phyloP scores from a whole-genome alignment of 2,113 vertebrate species.

The Puffinus mauretanicus region DNA sequence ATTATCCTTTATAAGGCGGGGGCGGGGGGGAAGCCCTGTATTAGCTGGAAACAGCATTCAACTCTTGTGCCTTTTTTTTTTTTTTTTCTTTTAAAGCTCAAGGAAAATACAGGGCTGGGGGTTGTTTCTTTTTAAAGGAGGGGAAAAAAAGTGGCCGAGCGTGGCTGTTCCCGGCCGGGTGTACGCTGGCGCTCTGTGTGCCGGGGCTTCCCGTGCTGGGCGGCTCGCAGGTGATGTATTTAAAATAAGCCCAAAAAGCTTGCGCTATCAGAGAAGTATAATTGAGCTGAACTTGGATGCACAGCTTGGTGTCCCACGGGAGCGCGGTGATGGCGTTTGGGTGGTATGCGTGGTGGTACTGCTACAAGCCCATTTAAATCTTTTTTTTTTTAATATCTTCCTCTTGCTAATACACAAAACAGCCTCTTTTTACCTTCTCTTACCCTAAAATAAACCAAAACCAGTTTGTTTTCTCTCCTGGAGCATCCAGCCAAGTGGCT shows the following conservation, averaged over 20 bases:
- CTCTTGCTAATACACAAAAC: not conserved
- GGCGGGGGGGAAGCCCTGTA: not conserved
- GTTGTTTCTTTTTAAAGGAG: not conserved
- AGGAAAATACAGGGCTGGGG: not conserved
- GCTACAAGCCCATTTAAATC: not conserved
- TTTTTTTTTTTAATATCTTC: not conserved
- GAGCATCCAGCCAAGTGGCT: not conserved
- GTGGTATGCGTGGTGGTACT: not conserved
- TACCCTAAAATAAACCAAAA: not conserved
- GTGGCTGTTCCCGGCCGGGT: not conserved
- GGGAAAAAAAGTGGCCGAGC: fast-evolving
- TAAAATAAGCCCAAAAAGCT: not conserved
- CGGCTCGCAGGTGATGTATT: not conserved
- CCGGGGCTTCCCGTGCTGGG: not conserved
- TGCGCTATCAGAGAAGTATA: not conserved
- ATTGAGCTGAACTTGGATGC: not conserved
- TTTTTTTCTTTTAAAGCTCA: not conserved
- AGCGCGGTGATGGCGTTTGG: not conserved
- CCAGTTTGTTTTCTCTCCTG: not conserved
- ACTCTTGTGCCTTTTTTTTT: not conserved
- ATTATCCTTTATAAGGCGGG: constrained; percentile 52
- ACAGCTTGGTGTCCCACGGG: fast-evolving
- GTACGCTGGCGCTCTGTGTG: not conserved
- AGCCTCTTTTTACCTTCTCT: not conserved
- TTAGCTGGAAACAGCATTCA: constrained; percentile 37